Percentiles rank a stretch among this genome's conserved stretches.
These are phyloP conservation scores for Haliclystus octoradiatus DNA, from an alignment of 30 jellyfish, hydroid and myxozoan genomes.

Conservation along the genomic window DNA sequence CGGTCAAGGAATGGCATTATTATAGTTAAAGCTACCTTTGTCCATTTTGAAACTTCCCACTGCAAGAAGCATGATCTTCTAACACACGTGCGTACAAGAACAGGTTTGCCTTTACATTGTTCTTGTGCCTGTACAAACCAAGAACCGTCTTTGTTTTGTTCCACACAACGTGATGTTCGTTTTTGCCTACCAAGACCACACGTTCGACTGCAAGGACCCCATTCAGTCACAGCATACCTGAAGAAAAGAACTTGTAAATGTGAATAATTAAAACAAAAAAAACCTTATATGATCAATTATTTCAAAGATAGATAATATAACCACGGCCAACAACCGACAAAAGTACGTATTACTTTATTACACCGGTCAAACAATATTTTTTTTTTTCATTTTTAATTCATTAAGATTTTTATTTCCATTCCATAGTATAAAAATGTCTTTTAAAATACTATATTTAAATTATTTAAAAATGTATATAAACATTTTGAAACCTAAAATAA, in stretches of 20 bases:
- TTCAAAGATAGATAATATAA: background rate
- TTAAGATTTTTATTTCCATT: too few species aligned
- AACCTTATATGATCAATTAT: too few species aligned
- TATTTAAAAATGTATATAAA: too few species aligned
- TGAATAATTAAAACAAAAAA: too few species aligned
- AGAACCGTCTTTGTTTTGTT: slow-evolving; percentile 41
- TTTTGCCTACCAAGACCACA: slow-evolving; percentile 79
- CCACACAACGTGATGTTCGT: slow-evolving; percentile 39
- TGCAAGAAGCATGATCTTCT: slow-evolving; percentile 67
- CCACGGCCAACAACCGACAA: background rate
- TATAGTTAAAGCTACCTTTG: slow-evolving; percentile 38
- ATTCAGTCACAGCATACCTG: slow-evolving; percentile 68
- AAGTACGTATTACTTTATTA: background rate
- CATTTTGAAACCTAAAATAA: too few species aligned
- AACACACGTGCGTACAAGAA: slow-evolving; percentile 70
- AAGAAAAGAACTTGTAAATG: too few species aligned
- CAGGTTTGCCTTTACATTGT: slow-evolving; percentile 75
- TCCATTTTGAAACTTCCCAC: slow-evolving; percentile 77
- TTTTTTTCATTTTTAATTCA: background rate
- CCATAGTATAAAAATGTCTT: too few species aligned
- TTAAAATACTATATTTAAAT: too few species aligned
- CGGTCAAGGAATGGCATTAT: background rate
- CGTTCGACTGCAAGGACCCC: slow-evolving; percentile 74
- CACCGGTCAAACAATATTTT: background rate
- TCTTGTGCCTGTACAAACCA: slow-evolving; percentile 23